A percentile compares a stretch with the other conserved stretches of the same genome.
Conservation (phyloP, 2,797 vertebrate genomes). For the Pampus argenteus region DNA sequence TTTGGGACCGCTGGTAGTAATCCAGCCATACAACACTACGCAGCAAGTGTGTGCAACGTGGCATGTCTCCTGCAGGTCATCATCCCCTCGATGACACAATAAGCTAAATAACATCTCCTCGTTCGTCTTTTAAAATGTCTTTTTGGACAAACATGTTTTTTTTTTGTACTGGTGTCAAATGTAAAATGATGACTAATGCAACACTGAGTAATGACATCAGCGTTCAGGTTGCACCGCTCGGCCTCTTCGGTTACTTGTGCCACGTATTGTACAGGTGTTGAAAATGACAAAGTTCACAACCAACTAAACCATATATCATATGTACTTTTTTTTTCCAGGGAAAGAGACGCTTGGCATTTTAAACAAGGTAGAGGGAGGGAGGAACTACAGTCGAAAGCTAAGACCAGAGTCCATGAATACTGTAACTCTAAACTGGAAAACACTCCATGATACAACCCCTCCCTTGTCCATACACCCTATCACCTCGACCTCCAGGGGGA, state of each 20-base stretch:
- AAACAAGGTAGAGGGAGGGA: constrained; percentile 23
- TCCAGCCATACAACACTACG: constrained; percentile 39
- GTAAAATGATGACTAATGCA: constrained; percentile 13
- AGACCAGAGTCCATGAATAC: constrained; percentile 58
- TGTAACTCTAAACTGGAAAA: constrained; percentile 69
- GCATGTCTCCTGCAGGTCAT: constrained; percentile 57
- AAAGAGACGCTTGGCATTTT: constrained; percentile 25
- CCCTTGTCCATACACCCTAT: constrained; percentile 15
- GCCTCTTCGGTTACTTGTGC: constrained; percentile 17
- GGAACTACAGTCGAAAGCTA: constrained; percentile 26
- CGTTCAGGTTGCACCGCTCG: constrained; percentile 24
- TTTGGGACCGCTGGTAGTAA: constrained; percentile 54
- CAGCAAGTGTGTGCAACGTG: constrained; percentile 48
- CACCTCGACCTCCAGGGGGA: constrained; percentile 66
- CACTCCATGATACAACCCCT: constrained; percentile 12
- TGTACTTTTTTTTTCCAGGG: constrained; percentile 43
- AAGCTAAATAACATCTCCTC: constrained; percentile 40
- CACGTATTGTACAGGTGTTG: constrained; percentile 24
- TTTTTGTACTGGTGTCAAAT: not conserved
- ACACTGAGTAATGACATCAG: constrained; percentile 39
- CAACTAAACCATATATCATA: constrained; percentile 44
- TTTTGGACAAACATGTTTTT: no score
- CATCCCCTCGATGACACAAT: constrained; percentile 47
- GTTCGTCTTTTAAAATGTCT: not conserved
- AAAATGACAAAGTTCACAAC: constrained; percentile 71